Percentiles rank a stretch among this genome's conserved stretches.
Conservation (phyloP, 2,888 invertebrate species). For the Xestobium rufovillosum region DNA sequence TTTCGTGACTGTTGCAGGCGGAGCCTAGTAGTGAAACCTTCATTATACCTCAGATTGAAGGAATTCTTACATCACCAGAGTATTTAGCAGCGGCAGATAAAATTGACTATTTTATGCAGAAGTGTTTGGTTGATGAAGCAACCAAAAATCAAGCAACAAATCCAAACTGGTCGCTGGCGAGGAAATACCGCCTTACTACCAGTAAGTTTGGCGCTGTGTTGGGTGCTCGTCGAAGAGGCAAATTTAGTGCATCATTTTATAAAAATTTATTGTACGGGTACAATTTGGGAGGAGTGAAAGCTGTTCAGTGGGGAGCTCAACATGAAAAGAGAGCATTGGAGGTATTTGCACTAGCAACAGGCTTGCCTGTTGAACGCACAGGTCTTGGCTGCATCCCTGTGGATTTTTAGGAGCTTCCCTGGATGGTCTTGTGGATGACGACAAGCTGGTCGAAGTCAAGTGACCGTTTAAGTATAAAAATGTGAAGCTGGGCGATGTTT, state of each 20-base stretch:
- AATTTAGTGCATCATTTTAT: constrained; percentile 10
- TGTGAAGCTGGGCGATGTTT: constrained; percentile 1
- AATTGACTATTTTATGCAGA: not conserved
- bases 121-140: not conserved
- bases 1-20: constrained; percentile 5
- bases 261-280: constrained; percentile 10
- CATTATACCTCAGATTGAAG: constrained; percentile 5
- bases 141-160: constrained; percentile 11
- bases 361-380: constrained; percentile 6
- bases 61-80: not conserved
- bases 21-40: constrained; percentile 3
- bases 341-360: constrained; percentile 6
- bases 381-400: constrained; percentile 15
- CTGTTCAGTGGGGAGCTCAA: constrained; percentile 15
- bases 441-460: constrained; percentile 18
- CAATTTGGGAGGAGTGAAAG: constrained; percentile 7
- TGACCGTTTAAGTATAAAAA: constrained; percentile 17
- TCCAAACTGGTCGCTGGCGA: constrained; percentile 9
- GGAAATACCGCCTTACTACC: constrained; percentile 12
- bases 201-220: constrained; percentile 15
- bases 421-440: constrained; percentile 15
- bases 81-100: not conserved
- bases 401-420: constrained; percentile 18
- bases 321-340: constrained; percentile 14
- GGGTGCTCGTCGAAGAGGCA: constrained; percentile 7